Evolutionary conservation across 2,113 vertebrate genomes (phyloP), one percentile per base, ranked within the genome.

Genomic region (Aptenodytes patagonicus): DNA sequence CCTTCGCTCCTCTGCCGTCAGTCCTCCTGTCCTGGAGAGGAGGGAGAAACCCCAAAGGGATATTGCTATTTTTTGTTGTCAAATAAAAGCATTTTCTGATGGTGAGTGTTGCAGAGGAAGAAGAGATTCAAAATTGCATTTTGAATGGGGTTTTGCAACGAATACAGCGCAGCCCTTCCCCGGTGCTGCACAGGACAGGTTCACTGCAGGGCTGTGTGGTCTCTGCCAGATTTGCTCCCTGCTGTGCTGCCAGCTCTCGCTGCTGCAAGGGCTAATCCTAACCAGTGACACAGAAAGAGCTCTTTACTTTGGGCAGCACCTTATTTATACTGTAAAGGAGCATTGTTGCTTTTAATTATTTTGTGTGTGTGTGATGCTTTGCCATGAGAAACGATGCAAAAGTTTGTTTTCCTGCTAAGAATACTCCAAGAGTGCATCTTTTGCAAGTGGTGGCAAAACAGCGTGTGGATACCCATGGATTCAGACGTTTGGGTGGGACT

Each of bases 391-490:
- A 28, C 1, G 0, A 22, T 6, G 26, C 7, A 34, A 8, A 29
- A 51, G 20, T 36, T 8, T 31, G n/a, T 2, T 10, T 62, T 66
- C 10, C 14, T 29, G 22, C 18, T 32, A 14, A 14, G 58, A 36
- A 18, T 7, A 3, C 44, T 17, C 40, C 60, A 10, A 8, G 9
- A n/a, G 17, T 0, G 6, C 5, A 0, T n/a, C 24, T 83, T 19
- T 0, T 10, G 52, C 13, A 9, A 17, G 66, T 0, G 13, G 6
- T 22, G 64, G 36, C 7, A 10, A 13, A 40, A 3, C 44, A 2
- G 42, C 0, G 12, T 28, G 17, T 24, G 38, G 6, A 7, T 11
- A 3, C 51, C 29, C 9, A 0, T 0, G 36, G 42, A 0, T 12
- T 66, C 52, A 3, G 42, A 14, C 0, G 5, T 34, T 54, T n/a